Base-by-base conservation (phyloP, 2,888 invertebrate species). In the Polia nebulosa region DNA sequence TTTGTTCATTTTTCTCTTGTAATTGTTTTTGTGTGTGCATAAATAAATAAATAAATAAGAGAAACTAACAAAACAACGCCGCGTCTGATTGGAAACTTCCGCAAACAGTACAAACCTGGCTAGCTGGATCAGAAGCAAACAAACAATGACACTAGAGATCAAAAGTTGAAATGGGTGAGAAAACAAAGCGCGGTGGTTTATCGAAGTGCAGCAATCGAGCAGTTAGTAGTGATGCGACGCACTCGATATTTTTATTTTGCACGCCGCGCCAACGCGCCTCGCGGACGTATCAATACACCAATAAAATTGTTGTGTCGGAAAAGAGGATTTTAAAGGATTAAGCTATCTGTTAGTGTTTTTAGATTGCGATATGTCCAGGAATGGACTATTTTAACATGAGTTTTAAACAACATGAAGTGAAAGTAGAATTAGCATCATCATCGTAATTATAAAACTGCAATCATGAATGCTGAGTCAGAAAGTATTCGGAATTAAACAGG, bases 71-170 rank as follows among this genome's bases (percentile, higher is more conserved):
- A 52, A 58, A 62, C 57, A 63, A 59, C 59, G 47, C 68, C 68
- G 32, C 36, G n/a, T 44, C 39, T 63, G 56, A 77, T 81, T 68
- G 64, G 49, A 68, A 79, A 60, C 60, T 67, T 73, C 52, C 65
- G 47, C 66, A 77, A 84, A 82, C 68, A 64, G 81, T 39, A 78
- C 76, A 77, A 81, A 77, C 72, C 59, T 58, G 77, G 67, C 55
- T 72, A 76, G 57, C 55, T 71, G 72, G 62, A 76, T 76, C 71
- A 82, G 82, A 85, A 81, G 70, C 78, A 82, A 85, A 85, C 72
- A 77, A 71, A 78, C 77, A 74, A 58, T 67, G 72, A 74, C 80
- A 80, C 78, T 62, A 76, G 78, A 80, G 78, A 85, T 85, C 84
- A 85, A 82, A 78, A 83, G 70, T 82, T 66, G 73, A 70, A 85